phyloP scores from a whole-genome alignment of 2,797 vertebrate genomes.

The Anguilla anguilla region DNA sequence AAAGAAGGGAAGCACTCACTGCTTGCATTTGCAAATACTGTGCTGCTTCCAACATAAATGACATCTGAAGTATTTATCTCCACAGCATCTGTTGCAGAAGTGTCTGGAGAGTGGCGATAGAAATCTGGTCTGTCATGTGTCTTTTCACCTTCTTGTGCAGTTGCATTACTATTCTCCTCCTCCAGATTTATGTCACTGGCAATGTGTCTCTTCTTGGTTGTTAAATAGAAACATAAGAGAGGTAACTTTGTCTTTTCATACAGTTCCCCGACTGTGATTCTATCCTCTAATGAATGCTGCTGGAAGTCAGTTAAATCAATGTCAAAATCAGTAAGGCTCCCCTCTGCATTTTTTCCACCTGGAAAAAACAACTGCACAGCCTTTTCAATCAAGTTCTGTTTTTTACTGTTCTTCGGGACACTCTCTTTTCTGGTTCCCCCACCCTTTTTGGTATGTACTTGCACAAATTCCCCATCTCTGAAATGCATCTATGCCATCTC shows the following conservation, averaged over 20 bases:
- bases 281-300: constrained; percentile 13
- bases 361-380: constrained; percentile 31
- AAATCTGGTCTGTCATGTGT: neutral
- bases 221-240: constrained; percentile 20
- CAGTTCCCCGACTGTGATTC: neutral
- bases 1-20: constrained; percentile 6
- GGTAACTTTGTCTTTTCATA: constrained; percentile 13
- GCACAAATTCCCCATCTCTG: constrained; percentile 20
- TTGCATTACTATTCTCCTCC: neutral
- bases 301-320: constrained; percentile 31
- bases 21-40: constrained; percentile 13
- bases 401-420: constrained; percentile 27
- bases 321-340: constrained; percentile 23
- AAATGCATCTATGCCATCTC: constrained; percentile 34
- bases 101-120: neutral
- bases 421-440: constrained; percentile 23
- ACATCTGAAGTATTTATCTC: constrained; percentile 15
- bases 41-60: constrained; percentile 28
- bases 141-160: neutral
- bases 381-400: constrained; percentile 29
- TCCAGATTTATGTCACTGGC: neutral
- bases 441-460: constrained; percentile 21
- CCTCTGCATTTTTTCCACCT: constrained; percentile 21
- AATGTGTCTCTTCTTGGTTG: constrained; percentile 16
- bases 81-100: neutral